Base-by-base conservation (phyloP, 2,113 vertebrate genomes). In the Psephotus haematonotus region DNA sequence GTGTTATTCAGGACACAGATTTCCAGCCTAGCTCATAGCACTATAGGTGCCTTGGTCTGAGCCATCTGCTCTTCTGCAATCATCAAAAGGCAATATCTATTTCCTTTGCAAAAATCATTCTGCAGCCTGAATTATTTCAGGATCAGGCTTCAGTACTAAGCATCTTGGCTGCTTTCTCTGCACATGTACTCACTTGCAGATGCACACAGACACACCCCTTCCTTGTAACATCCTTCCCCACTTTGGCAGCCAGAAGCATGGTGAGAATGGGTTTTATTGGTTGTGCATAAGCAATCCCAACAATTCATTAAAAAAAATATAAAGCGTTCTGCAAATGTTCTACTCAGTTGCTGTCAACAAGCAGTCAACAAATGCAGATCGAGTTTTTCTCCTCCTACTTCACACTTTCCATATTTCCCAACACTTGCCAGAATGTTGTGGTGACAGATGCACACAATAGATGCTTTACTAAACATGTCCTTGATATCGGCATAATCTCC, bases 401-500 rank as follows among this genome's bases (percentile, higher is more conserved):
- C 92, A 86, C 95, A 96, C 95, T 96, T 95, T 96, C 88, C 52
- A 39, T 83, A 92, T 97, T 97, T 96, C 96, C 84, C 92, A 89
- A 93, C 64, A 83, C 82, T 94, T 81, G 71, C 92, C 69, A 75
- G 89, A 94, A 88, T 94, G 96, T 82, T 96, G 74, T 95, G 94
- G 91, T 92, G 79, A 92, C 74, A 96, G 91, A 84, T 79, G 41
- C 52, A 90, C 53, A 96, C 96, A 96, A 96, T 43, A 81, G 94
- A 93, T 88, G 77, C 77, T 97, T 97, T 94, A 93, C 87, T 97
- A 97, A 97, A 95, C 94, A 93, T 44, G 33, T 97, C 83, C 91
- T 86, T 53, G 87, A 83, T 96, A 97, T 97, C 95, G 92, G 86
- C 76, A 78, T 97, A 96, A 97, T 97, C 97, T 97, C 74, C 77